phyloP scores from a whole-genome alignment of 2,797 vertebrate species.

The Sebastes taczanowskii region DNA sequence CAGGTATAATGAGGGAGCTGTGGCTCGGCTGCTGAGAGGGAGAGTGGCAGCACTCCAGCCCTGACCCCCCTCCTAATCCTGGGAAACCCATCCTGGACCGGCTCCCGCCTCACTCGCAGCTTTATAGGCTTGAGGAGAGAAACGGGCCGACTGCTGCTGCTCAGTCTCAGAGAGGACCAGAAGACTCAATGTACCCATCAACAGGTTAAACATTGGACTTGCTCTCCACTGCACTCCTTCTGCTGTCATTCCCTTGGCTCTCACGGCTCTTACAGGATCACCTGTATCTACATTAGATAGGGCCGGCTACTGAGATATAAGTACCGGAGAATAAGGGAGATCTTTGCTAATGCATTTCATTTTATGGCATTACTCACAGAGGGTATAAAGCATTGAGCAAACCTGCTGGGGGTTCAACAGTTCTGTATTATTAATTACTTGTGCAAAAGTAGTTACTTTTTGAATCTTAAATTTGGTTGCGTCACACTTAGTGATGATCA shows the following conservation, averaged over 20 bases:
- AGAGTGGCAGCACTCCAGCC: constrained; percentile 76
- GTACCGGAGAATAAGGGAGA: background rate
- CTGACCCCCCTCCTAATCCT: constrained; percentile 78
- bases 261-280: constrained; percentile 22
- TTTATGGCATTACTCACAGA: constrained; percentile 5
- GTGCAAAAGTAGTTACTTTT: constrained; percentile 46
- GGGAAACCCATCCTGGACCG: constrained; percentile 68
- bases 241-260: constrained; percentile 6
- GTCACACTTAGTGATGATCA: constrained; percentile 48
- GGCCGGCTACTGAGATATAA: background rate
- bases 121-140: constrained; percentile 34
- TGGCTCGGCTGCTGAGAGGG: constrained; percentile 74
- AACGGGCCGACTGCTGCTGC: constrained; percentile 7
- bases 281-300: constrained; percentile 18
- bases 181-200: constrained; percentile 20
- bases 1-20: constrained; percentile 79
- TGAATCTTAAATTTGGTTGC: constrained; percentile 37
- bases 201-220: constrained; percentile 41
- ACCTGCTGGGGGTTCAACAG: constrained; percentile 18
- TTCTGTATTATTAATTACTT: constrained; percentile 45
- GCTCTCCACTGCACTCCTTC: constrained; percentile 4
- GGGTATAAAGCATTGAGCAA: constrained; percentile 12
- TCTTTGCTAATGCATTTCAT: constrained; percentile 15
- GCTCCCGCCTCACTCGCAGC: constrained; percentile 61
- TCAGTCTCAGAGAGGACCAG: constrained; percentile 38